Conservation (phyloP, 1,140 invertebrate genomes). For the Leptoteleia sp. region DNA sequence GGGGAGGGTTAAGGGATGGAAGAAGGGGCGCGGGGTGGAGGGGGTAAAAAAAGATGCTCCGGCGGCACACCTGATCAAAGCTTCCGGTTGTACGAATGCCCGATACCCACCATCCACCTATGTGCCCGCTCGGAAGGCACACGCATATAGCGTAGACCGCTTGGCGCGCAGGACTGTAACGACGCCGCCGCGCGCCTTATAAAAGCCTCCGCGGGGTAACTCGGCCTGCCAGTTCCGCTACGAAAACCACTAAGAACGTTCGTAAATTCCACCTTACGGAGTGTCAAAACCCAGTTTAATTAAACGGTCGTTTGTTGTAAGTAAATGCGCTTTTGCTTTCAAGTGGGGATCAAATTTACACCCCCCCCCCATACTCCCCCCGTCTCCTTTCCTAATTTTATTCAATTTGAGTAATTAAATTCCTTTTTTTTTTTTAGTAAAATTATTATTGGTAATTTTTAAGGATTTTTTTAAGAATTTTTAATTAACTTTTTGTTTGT, state of each 20-base stretch:
- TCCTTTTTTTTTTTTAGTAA: too few relatives aligned
- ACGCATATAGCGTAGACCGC: conserved; percentile 52
- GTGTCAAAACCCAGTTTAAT: conserved; percentile 23
- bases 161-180: conserved; percentile 64
- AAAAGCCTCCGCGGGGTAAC: conserved; percentile 62
- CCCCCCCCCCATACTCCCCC: too few relatives aligned
- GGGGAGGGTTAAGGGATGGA: too few relatives aligned
- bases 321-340: conserved; percentile 6
- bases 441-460: too few relatives aligned
- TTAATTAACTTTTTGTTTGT: too few relatives aligned
- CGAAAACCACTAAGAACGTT: conserved; percentile 52
- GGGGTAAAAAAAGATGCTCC: conserved; percentile 29
- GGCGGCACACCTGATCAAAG: conserved; percentile 49
- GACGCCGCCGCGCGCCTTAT: conserved; percentile 49
- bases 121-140: conserved; percentile 22
- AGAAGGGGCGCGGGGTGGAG: too few relatives aligned
- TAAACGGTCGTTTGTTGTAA: conserved; percentile 24
- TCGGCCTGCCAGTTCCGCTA: conserved; percentile 57
- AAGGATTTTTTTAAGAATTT: too few relatives aligned
- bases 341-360: too few relatives aligned
- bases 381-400: too few relatives aligned
- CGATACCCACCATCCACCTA: conserved; percentile 29
- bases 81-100: conserved; percentile 53
- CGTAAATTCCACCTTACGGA: conserved; percentile 37
- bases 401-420: too few relatives aligned